These are phyloP conservation scores for Mastomys coucha DNA, from an alignment of 2,113 vertebrate genomes.

Conservation along the genomic window DNA sequence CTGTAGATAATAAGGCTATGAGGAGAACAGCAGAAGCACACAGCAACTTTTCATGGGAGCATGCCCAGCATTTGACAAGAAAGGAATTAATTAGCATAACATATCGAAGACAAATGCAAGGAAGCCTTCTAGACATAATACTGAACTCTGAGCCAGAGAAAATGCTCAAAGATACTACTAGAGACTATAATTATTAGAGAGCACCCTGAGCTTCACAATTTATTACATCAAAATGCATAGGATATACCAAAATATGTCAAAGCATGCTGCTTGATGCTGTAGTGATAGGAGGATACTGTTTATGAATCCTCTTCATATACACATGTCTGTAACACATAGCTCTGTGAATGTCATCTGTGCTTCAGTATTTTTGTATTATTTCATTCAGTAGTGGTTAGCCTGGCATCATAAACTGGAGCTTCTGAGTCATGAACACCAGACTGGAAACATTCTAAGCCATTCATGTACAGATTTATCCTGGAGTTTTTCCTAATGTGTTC, in stretches of 20 bases:
- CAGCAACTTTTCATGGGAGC: background rate
- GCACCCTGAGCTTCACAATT: background rate
- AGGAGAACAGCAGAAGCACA: background rate
- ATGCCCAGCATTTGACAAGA: background rate
- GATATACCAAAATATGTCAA: background rate
- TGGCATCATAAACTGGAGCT: background rate
- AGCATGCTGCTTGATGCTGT: background rate
- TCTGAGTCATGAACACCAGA: background rate
- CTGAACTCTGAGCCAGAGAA: background rate
- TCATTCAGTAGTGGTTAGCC: background rate
- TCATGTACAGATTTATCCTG: background rate
- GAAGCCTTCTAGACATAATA: background rate
- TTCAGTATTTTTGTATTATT: background rate
- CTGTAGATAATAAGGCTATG: background rate
- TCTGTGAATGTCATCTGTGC: background rate
- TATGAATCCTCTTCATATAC: background rate
- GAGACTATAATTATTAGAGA: background rate
- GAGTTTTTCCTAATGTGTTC: background rate
- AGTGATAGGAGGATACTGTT: background rate
- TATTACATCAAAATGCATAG: background rate
- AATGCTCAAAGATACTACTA: background rate
- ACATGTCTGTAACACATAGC: background rate
- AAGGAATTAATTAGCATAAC: background rate
- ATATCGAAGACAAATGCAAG: background rate
- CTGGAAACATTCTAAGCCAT: background rate